phyloP scores from a whole-genome alignment of 1,140 invertebrate species.

The Sogatella furcifera region DNA sequence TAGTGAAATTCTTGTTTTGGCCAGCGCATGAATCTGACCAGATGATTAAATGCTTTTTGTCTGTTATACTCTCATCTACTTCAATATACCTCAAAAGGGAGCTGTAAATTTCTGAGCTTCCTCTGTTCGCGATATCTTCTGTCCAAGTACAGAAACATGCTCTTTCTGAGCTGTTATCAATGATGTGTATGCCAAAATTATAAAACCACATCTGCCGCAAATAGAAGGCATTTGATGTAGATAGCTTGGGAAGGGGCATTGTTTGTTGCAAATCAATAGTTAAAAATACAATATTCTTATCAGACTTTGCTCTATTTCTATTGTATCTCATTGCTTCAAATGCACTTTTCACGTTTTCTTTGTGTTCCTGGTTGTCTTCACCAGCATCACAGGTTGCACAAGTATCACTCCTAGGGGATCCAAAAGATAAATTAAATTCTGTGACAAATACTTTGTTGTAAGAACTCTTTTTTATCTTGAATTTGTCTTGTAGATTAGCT shows the following conservation, averaged over 20 bases:
- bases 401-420: too few species aligned
- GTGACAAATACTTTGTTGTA: too few species aligned
- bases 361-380: too few species aligned
- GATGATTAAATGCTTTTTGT: constrained; percentile 10
- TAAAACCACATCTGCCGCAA: constrained; percentile 21
- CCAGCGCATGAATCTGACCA: constrained; percentile 8
- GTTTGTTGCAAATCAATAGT: constrained; percentile 24
- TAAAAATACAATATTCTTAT: constrained; percentile 16
- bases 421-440: too few species aligned
- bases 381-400: too few species aligned
- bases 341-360: constrained; percentile 8
- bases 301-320: constrained; percentile 2
- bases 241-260: constrained; percentile 14
- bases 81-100: constrained; percentile 10
- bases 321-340: constrained; percentile 14
- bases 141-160: constrained; percentile 9
- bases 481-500: constrained; percentile 20
- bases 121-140: constrained; percentile 6
- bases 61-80: constrained; percentile 1
- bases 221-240: constrained; percentile 24
- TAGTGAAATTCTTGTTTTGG: constrained; percentile 11
- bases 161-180: constrained; percentile 1
- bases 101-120: constrained; percentile 10
- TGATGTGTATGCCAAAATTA: constrained; percentile 8
- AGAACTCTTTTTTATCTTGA: constrained; percentile 25